Evolutionary conservation across 2,113 vertebrate genomes (phyloP).

Genomic region (Petromus typicus): DNA sequence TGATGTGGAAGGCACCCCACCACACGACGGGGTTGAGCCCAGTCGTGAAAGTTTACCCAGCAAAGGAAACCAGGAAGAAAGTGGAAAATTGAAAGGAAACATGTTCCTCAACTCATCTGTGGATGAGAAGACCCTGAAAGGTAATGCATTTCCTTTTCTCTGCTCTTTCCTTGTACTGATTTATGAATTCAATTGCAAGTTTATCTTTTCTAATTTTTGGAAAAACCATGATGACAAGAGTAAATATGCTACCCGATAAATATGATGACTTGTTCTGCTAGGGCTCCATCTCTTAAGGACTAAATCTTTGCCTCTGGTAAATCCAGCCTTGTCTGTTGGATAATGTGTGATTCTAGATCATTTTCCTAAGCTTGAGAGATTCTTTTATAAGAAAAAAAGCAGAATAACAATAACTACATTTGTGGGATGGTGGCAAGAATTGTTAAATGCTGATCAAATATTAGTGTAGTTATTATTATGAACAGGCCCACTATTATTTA

Average conservation of each 20-base stretch:
- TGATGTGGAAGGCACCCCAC: conserved; percentile 15
- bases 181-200: neutral
- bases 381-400: neutral
- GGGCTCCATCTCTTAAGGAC: neutral
- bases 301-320: neutral
- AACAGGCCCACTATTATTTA: neutral
- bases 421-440: neutral
- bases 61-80: conserved; percentile 60
- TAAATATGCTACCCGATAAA: neutral
- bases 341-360: neutral
- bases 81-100: neutral
- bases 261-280: neutral
- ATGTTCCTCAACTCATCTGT: neutral
- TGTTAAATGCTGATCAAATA: neutral
- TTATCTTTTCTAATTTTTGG: neutral
- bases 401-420: neutral
- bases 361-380: neutral
- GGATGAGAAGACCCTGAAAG: conserved; percentile 72
- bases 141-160: conserved; percentile 75
- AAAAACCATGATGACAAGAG: neutral
- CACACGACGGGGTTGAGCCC: neutral
- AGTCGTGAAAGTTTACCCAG: neutral
- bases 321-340: neutral
- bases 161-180: neutral
- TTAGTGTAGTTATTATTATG: neutral